phyloP scores from a whole-genome alignment of 2,888 invertebrate species.

The Lepidochitona cinerea region DNA sequence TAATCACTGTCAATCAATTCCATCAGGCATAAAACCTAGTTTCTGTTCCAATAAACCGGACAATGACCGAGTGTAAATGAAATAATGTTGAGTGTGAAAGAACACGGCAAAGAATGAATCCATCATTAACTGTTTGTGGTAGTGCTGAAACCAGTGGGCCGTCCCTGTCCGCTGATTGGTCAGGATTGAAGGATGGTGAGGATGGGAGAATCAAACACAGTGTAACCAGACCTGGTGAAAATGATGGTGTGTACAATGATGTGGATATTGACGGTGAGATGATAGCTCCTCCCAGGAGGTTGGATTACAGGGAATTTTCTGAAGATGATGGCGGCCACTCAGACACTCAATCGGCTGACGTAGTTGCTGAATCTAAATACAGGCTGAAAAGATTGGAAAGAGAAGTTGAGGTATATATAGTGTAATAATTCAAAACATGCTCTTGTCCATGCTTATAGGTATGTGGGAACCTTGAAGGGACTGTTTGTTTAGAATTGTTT shows the following conservation, averaged over 20 bases:
- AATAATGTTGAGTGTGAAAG: too few relatives aligned
- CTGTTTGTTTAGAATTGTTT: too few relatives aligned
- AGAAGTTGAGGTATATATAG: slow-evolving; percentile 59
- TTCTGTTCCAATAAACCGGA: too few relatives aligned
- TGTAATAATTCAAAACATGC: too few relatives aligned
- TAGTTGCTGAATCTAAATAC: slow-evolving; percentile 63
- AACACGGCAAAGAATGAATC: too few relatives aligned
- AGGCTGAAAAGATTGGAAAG: slow-evolving; percentile 61
- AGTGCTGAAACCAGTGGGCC: neutral
- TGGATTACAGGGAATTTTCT: slow-evolving; percentile 42
- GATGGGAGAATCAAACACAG: slow-evolving; percentile 24
- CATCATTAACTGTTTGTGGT: too few relatives aligned
- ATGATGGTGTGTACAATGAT: slow-evolving; percentile 48
- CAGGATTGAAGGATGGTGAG: slow-evolving; percentile 8
- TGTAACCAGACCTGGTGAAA: slow-evolving; percentile 21
- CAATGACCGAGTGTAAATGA: too few relatives aligned
- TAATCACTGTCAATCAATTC: too few relatives aligned
- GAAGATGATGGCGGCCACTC: slow-evolving; percentile 44
- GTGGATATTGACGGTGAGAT: slow-evolving; percentile 43
- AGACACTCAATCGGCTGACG: slow-evolving; percentile 53
- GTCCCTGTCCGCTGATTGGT: slow-evolving; percentile 20
- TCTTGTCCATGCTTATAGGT: too few relatives aligned
- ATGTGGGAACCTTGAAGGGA: too few relatives aligned
- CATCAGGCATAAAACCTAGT: too few relatives aligned
- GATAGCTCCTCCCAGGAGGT: slow-evolving; percentile 21